These are phyloP conservation scores for Thera obeliscata DNA, from an alignment of 2,888 invertebrate genomes.

Conservation along the genomic window DNA sequence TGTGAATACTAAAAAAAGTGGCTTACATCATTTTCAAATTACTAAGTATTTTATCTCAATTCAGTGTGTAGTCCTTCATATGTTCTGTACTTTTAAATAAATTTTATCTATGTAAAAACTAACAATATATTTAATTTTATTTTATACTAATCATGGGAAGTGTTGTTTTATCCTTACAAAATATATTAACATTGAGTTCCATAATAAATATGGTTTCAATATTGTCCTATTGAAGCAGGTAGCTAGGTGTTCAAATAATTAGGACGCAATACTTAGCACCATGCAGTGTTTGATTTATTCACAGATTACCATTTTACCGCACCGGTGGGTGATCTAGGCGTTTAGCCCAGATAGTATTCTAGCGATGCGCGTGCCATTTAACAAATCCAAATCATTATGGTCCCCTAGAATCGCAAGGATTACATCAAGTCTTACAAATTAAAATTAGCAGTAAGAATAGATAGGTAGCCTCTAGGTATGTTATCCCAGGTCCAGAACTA, in stretches of 20 bases:
- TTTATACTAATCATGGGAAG: slow-evolving; percentile 85
- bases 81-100: slow-evolving; percentile 84
- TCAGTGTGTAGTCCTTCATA: slow-evolving; percentile 84
- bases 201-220: slow-evolving; percentile 80
- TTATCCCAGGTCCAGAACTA: too few relatives aligned
- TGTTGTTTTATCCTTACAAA: slow-evolving; percentile 85
- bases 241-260: slow-evolving; percentile 6
- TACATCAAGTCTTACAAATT: too few relatives aligned
- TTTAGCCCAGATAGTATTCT: too few relatives aligned
- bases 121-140: slow-evolving; percentile 85
- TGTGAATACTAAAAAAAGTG: slow-evolving; percentile 83
- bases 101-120: slow-evolving; percentile 84
- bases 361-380: too few relatives aligned
- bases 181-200: slow-evolving; percentile 85
- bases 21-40: slow-evolving; percentile 83
- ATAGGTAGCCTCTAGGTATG: too few relatives aligned
- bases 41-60: slow-evolving; percentile 84
- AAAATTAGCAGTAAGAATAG: too few relatives aligned
- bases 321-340: too few relatives aligned
- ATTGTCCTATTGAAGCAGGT: slow-evolving; percentile 48
- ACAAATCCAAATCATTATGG: too few relatives aligned
- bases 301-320: background rate
- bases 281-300: background rate
- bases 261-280: background rate
- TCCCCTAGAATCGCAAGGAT: too few relatives aligned